Base-by-base conservation (phyloP, 1,140 invertebrate genomes). In the Oedothorax gibbosus region DNA sequence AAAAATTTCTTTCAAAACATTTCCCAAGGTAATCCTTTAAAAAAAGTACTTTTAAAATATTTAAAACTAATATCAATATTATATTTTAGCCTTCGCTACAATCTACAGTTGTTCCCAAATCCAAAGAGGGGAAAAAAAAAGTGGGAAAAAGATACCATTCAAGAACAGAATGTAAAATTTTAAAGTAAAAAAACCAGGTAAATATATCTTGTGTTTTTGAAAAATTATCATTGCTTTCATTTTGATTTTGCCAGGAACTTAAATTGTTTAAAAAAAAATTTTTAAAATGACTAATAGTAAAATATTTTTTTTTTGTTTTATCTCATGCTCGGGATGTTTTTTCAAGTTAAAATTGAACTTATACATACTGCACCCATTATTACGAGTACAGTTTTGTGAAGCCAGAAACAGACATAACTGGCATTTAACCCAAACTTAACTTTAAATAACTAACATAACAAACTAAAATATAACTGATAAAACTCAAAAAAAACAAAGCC, bases 91-190 rank as follows among this genome's bases (percentile, higher is more conserved):
- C 89, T 80, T 88, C 90, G 87, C 83, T 92, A 71, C 90, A 89
- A 71, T 91, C 91, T 49, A 90, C 90, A 56, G 90, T 91, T 21
- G 89, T 92, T 18, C n/a, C 89, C 90, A 80, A 89, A 90, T 68
- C 88, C 62, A 89, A 88, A 83, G 89, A 90, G 81, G 85, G n/a
- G n/a, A n/a, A n/a, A n/a, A 87, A 18, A 90, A 91, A 68, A 94
- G 94, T 53, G 90, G 95, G 51, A n/a, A n/a, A 93, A 94, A 89
- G 94, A 95, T 89, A 93, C 94, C 54, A 92, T 96, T 3, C 94
- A 95, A 87, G 95, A 96, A 65, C 96, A 98, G 88, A 94, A 93
- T 82, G 93, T 93, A n/a, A 56, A 96, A 98, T 91, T 94, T 94
- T 86, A 93, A 94, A 87, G 95, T 95, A n/a, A n/a, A 76, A 93